These are phyloP conservation scores for Bombylius discolor DNA, from an alignment of 2,888 invertebrate genomes.

Conservation along the genomic window DNA sequence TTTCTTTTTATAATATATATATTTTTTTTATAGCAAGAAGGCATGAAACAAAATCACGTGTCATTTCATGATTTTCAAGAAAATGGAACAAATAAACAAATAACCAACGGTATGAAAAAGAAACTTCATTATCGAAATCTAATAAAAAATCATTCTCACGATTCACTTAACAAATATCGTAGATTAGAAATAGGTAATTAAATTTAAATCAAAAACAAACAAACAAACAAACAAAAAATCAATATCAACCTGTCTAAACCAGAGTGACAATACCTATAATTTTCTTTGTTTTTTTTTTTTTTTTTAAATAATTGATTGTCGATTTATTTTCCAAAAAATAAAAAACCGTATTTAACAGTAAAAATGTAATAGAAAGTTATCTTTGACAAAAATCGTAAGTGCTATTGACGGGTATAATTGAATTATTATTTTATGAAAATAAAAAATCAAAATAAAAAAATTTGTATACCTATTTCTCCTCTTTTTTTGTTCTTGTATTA, in stretches of 20 bases:
- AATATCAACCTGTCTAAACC: too few relatives aligned
- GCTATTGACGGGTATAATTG: too few relatives aligned
- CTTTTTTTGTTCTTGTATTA: too few relatives aligned
- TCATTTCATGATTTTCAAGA: conserved; percentile 83
- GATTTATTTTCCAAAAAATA: too few relatives aligned
- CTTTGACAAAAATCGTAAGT: too few relatives aligned
- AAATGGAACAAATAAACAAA: conserved; percentile 76
- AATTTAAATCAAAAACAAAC: conserved; percentile 10
- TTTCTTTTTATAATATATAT: not conserved
- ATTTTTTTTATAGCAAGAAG: conserved; percentile 47
- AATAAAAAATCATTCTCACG: conserved; percentile 38
- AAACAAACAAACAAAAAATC: too few relatives aligned
- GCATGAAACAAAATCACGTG: conserved; percentile 69
- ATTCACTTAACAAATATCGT: conserved; percentile 40
- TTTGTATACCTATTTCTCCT: not conserved
- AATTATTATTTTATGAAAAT: conserved; percentile 1
- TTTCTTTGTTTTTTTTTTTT: too few relatives aligned
- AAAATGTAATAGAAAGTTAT: too few relatives aligned
- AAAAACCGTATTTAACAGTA: too few relatives aligned
- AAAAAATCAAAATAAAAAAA: conserved; percentile 7
- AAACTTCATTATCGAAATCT: conserved; percentile 49
- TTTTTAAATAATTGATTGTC: too few relatives aligned
- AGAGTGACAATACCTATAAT: too few relatives aligned
- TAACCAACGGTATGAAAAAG: conserved; percentile 73
- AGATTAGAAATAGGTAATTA: conserved; percentile 40